Base-by-base conservation (phyloP, 2,888 invertebrate species). In the Drosophila trichaetosa region DNA sequence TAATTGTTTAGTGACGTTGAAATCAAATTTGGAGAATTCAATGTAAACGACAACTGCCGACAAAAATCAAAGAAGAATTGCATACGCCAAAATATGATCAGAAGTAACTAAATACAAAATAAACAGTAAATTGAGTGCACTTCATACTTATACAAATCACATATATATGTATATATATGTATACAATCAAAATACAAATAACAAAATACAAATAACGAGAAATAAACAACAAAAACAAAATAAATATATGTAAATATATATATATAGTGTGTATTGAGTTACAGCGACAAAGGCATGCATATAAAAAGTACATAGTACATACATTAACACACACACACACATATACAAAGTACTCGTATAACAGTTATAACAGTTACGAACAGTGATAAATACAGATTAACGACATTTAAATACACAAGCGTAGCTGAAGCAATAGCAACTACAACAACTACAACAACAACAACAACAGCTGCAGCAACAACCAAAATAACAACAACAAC, bases 401-500 rank as follows among this genome's bases (percentile, higher is more conserved):
- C 83, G 72, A 76, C 67, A 69, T 61, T 85, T 53, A 70, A 83
- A 76, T 52, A 67, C n/a, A 68, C 10, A 78, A 78, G 54, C 46
- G 59, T 61, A 76, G 51, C 54, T 64, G 64, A 66, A 61, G 29
- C 21, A 63, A 56, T 34, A 70, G 27, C 31, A 31, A 51, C 8
- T 18, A 59, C 7, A 49, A 49, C 10, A 67, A 63, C n/a, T 65
- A 57, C 16, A 69, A 46, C 16, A 53, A 52, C 7, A 48, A 49
- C 13, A 40, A 27, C 8, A 48, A 16, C 27, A 67, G 42, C 16
- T 56, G 36, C 8, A 66, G 34, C 8, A 49, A 36, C 6, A 54
- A 21, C 18, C 16, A 27, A 27, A 27, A 40, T 21, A 53, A 52
- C 4, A 59, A 48, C 36, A 62, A 36, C 29, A 77, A 64, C 29